Base-by-base conservation (phyloP, 2,113 vertebrate species). In the Circaetus gallicus region DNA sequence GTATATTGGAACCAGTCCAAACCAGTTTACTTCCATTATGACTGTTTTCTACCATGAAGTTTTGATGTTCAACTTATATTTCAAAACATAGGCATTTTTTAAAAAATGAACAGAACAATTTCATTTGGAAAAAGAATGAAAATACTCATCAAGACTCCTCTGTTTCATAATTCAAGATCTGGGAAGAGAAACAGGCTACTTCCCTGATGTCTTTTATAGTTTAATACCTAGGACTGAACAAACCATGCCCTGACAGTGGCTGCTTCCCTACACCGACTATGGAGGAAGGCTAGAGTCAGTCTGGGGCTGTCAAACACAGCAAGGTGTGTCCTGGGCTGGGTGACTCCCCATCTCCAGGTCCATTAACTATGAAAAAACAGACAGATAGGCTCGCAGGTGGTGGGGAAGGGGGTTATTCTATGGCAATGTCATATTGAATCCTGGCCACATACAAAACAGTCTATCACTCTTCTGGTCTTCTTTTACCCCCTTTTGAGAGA, bases 361-460 rank as follows among this genome's bases (percentile, higher is more conserved):
- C 32, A 24, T 14, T 31, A 52, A 56, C 16, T 21, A 6, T 3
- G 9, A 17, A 12, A 19, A 58, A 55, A 55, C 28, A 82, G 14
- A 21, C 32, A 82, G 38, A 13, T 14, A 42, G n/a, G 8, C 28
- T 66, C 77, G 45, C 47, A 50, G 42, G 7, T 58, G n/a, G 38
- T 13, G 4, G 26, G 42, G 42, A 55, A 43, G 45, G 11, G 16
- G 20, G 7, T 42, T 82, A 20, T 56, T 53, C 83, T 52, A 16
- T 21, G 56, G 24, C 20, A n/a, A 18, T 7, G 6, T 32, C 45
- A 6, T 11, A 36, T 18, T 45, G 36, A 62, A 12, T 62, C 19
- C 49, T 24, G 5, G 16, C 36, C 16, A 50, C 0, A 0, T 10
- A 45, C 13, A 42, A 16, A 66, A 32, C 8, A 43, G n/a, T 8